phyloP scores from a whole-genome alignment of 2,113 vertebrate genomes.

The Xerus inauris region DNA sequence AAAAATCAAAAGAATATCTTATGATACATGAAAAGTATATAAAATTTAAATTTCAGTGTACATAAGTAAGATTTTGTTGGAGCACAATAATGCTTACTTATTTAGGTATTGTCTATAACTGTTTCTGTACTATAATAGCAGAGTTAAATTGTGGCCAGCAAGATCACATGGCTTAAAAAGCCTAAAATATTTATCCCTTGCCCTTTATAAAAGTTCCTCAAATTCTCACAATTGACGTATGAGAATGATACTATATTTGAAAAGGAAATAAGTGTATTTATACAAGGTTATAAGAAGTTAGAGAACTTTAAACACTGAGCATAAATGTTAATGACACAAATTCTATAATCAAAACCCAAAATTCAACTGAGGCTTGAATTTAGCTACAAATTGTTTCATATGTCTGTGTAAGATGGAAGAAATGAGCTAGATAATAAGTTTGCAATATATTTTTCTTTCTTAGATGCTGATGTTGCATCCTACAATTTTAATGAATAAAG shows the following conservation, averaged over 20 bases:
- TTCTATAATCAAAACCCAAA: slow-evolving; percentile 52
- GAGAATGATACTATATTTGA: not conserved
- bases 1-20: not conserved
- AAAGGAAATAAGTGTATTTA: not conserved
- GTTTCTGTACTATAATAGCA: not conserved
- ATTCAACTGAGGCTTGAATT: slow-evolving; percentile 40
- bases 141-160: not conserved
- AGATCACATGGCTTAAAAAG: not conserved
- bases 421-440: not conserved
- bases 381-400: not conserved
- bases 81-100: not conserved
- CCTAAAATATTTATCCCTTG: not conserved
- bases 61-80: not conserved
- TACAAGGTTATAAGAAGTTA: not conserved
- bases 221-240: not conserved
- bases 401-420: not conserved
- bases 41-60: not conserved
- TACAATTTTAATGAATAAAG: slow-evolving; percentile 13
- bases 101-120: not conserved
- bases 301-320: not conserved
- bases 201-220: not conserved
- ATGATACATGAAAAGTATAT: not conserved
- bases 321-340: not conserved
- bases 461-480: not conserved
- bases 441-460: not conserved